Base-by-base conservation (phyloP, 2,113 vertebrate species). In the Larimichthys crocea region DNA sequence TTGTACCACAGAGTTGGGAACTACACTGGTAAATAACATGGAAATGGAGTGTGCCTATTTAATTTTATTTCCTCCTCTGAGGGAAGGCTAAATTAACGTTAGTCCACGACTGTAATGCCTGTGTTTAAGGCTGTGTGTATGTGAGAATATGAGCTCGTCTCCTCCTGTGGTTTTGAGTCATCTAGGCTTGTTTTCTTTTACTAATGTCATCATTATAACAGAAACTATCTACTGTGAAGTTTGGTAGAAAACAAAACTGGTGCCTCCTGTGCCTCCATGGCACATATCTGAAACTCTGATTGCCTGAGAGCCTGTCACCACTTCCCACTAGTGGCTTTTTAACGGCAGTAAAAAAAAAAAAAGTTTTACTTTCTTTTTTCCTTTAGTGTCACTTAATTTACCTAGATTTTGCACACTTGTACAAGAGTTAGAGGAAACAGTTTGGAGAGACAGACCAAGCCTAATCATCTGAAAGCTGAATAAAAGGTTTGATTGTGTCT, bases 1-100 rank as follows among this genome's bases (percentile, higher is more conserved):
- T 91, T 90, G 91, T 80, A 87, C 86, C 89, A 70, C 80, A 88
- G 67, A 87, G 59, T 85, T 22, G 44, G 55, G 55, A 81, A 67
- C 59, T 50, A 7, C 66, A 48, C 76, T 76, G 73, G 69, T 74
- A 59, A 78, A 74, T 50, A 59, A 82, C 80, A 46, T 82, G 80
- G 74, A 83, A 79, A 72, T 19, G 44, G 46, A 63, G 84, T 71
- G 74, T 31, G 79, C 35, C 16, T 9, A 2, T 83, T 81, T n/a
- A 46, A 81, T 79, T 68, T 17, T 3, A 40, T 57, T 6, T 5
- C 31, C 59, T 20, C 24, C 64, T 24, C 64, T 22, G 26, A 50
- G 69, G 50, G 44, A 3, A 57, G 57, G 61, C 72, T 63, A 44
- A 50, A 67, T 71, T 46, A 61, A 66, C 53, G 10, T 78, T 5